Evolutionary conservation across 2,797 vertebrate species (phyloP).

Genomic region (Harpagifer antarcticus): DNA sequence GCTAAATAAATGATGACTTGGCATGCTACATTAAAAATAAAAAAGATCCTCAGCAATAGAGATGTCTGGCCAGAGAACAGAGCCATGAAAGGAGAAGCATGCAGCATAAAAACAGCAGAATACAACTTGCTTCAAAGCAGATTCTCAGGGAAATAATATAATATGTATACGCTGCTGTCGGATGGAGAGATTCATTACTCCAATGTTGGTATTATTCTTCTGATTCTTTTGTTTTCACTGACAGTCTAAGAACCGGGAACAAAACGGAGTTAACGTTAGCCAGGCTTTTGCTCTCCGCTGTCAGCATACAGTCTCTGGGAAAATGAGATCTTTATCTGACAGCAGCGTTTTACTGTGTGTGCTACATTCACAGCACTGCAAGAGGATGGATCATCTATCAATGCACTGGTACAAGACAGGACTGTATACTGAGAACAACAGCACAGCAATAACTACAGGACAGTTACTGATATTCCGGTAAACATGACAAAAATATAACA

Average conservation of each 20-base stretch:
- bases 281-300: slow-evolving; percentile 7
- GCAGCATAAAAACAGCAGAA: slow-evolving; percentile 57
- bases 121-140: slow-evolving; percentile 49
- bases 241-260: slow-evolving; percentile 12
- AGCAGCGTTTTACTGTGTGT: slow-evolving; percentile 38
- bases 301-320: background rate
- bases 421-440: slow-evolving; percentile 58
- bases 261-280: background rate
- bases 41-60: slow-evolving; percentile 24
- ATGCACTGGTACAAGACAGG: slow-evolving; percentile 57
- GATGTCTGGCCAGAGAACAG: slow-evolving; percentile 26
- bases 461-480: slow-evolving; percentile 54
- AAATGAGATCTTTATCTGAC: slow-evolving; percentile 49
- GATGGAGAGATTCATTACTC: slow-evolving; percentile 49
- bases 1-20: slow-evolving; percentile 46
- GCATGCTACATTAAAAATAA: slow-evolving; percentile 31
- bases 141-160: slow-evolving; percentile 58
- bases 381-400: slow-evolving; percentile 47
- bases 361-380: slow-evolving; percentile 66
- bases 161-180: slow-evolving; percentile 56
- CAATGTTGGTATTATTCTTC: slow-evolving; percentile 16
- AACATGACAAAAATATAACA: slow-evolving; percentile 59
- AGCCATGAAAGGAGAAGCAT: slow-evolving; percentile 46
- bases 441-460: slow-evolving; percentile 44
- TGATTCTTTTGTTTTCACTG: slow-evolving; percentile 22